Base-by-base conservation (phyloP, 2,113 vertebrate genomes). In the Phrynosoma platyrhinos region DNA sequence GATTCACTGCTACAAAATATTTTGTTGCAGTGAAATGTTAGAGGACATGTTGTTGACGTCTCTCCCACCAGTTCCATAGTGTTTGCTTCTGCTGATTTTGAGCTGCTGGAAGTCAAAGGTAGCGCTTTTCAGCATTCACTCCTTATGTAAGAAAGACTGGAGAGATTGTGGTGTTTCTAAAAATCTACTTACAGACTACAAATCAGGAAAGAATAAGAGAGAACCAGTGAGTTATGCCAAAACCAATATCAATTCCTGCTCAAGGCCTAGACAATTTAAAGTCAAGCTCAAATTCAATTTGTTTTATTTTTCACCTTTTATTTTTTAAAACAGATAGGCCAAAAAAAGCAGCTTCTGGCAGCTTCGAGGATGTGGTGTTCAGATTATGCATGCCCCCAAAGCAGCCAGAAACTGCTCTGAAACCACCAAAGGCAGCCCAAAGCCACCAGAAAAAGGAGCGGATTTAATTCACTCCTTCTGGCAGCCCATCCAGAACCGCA, bases 141-240 rank as follows among this genome's bases (percentile, higher is more conserved):
- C 53, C 47, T 4, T 79, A 47, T 79, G 62, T 20, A 53, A 5
- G 13, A 36, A 27, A 68, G 66, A 40, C 6, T 18, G 14, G 18
- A 14, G 23, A 68, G 10, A 58, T 55, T 52, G 4, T 58, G 25
- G 4, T 58, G 25, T 72, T 9, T 23, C 13, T 74, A 42, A 30
- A 69, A 72, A 42, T 86, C n/a, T 64, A 23, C 64, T 74, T 82
- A 87, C 27, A 58, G 58, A 87, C 36, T 71, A 87, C 68, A 74
- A 42, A 47, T n/a, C 42, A 79, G 55, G 64, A 8, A 74, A n/a
- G 32, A n/a, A 64, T 64, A 27, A 74, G 16, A 32, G 20, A 64
- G 32, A 23, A 3, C 3, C 5, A 72, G 25, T 13, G 16, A 40
- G 30, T 36, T 66, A 76, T 30, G 27, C 14, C 16, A 36, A 77